Percentiles rank a stretch among this genome's conserved stretches.
Evolutionary conservation across 1,140 invertebrate species (phyloP).

Genomic region (Saccostrea cuccullata): DNA sequence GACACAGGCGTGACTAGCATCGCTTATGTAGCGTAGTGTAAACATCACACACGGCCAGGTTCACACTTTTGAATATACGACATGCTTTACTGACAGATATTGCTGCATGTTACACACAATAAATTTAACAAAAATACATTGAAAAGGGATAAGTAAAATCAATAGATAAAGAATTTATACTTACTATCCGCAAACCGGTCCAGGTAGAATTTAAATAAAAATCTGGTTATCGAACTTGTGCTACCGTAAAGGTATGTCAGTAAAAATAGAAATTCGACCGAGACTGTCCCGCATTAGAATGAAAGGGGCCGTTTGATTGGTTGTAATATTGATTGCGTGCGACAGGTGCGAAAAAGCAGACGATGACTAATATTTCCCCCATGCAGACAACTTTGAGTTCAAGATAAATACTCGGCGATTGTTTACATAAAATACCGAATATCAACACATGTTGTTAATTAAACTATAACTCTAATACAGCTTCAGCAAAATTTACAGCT

Average conservation of each 20-base stretch:
- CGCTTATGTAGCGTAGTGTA: slow-evolving; percentile 25
- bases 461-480: too few species aligned
- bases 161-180: slow-evolving; percentile 25
- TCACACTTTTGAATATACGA: not conserved
- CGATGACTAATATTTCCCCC: slow-evolving; percentile 23
- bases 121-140: not conserved
- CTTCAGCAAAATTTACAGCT: too few species aligned
- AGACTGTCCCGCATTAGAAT: slow-evolving; percentile 1
- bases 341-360: slow-evolving; percentile 26
- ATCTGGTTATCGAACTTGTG: slow-evolving; percentile 33
- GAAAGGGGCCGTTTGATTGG: not conserved
- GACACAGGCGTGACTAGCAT: slow-evolving; percentile 30
- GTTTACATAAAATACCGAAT: not conserved
- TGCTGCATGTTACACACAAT: slow-evolving; percentile 6
- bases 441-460: not conserved
- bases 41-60: not conserved
- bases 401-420: not conserved
- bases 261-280: slow-evolving; percentile 1
- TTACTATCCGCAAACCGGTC: slow-evolving; percentile 32
- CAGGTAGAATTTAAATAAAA: slow-evolving; percentile 27
- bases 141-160: not conserved
- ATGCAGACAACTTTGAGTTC: not conserved
- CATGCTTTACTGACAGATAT: not conserved
- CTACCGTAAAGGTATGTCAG: slow-evolving; percentile 29
- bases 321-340: not conserved